Evolutionary conservation across 2,888 invertebrate species (phyloP).

Genomic region (Lasioglossum marginatum): DNA sequence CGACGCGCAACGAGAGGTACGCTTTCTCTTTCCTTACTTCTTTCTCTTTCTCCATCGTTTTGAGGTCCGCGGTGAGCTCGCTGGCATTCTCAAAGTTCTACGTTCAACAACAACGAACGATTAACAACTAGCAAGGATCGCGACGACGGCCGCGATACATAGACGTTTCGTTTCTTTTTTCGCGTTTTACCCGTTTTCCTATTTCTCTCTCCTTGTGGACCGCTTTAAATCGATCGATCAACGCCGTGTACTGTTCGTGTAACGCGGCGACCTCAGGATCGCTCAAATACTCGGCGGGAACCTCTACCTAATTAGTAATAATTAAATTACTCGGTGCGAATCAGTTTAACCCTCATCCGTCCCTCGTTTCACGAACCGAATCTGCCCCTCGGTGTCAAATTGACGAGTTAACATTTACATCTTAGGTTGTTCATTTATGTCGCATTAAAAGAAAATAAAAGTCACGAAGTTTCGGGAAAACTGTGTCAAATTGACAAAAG

Average conservation of each 20-base stretch:
- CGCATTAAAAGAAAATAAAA: too few relatives aligned
- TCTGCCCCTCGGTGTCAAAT: too few relatives aligned
- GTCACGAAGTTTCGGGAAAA: too few relatives aligned
- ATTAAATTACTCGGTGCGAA: not conserved
- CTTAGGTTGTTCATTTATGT: too few relatives aligned
- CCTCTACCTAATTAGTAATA: slow-evolving; percentile 86
- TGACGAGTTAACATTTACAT: too few relatives aligned
- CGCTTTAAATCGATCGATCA: slow-evolving; percentile 93
- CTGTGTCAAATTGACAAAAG: too few relatives aligned
- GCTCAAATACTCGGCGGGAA: slow-evolving; percentile 90
- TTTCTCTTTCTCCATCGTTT: slow-evolving; percentile 93
- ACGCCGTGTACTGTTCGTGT: slow-evolving; percentile 89
- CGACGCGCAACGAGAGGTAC: not conserved
- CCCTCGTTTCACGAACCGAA: too few relatives aligned
- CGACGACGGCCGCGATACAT: not conserved
- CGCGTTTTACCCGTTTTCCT: slow-evolving; percentile 76
- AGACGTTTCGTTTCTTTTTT: not conserved
- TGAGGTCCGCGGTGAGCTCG: slow-evolving; percentile 93
- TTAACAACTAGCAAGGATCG: not conserved
- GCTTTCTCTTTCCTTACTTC: slow-evolving; percentile 71
- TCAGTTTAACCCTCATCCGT: not conserved
- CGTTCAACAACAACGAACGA: not conserved
- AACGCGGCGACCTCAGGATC: slow-evolving; percentile 91
- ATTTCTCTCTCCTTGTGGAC: slow-evolving; percentile 90
- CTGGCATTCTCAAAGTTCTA: slow-evolving; percentile 88